Conservation (phyloP, 2,113 vertebrate species). For the Rynchops niger region DNA sequence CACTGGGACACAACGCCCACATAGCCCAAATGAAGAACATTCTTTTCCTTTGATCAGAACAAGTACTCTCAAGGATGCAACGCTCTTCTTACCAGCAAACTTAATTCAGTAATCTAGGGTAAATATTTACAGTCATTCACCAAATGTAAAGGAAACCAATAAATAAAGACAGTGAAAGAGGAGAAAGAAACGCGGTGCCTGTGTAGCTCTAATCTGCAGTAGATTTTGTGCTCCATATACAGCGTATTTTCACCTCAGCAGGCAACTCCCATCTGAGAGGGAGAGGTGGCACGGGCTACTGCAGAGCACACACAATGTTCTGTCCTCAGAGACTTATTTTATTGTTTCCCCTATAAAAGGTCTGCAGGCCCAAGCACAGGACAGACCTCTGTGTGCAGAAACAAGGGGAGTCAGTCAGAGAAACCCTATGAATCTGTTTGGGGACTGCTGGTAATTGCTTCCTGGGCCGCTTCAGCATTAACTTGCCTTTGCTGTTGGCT, state of each 20-base stretch:
- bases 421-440: not conserved
- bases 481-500: not conserved
- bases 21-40: not conserved
- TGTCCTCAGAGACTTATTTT: not conserved
- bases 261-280: not conserved
- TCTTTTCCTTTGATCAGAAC: not conserved
- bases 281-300: not conserved
- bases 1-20: not conserved
- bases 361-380: not conserved
- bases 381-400: not conserved
- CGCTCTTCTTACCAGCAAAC: not conserved
- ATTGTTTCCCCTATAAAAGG: not conserved
- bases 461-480: not conserved
- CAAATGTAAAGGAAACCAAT: not conserved
- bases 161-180: not conserved
- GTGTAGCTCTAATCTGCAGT: not conserved
- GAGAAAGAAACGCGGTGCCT: fast-evolving
- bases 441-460: not conserved
- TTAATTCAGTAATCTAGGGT: not conserved
- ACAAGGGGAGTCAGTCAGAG: not conserved
- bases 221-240: not conserved
- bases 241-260: not conserved
- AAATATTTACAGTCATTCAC: not conserved
- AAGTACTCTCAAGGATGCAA: not conserved
- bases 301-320: not conserved